Evolutionary conservation across 2,113 vertebrate genomes (phyloP).

Genomic region (Sebastes schlegelii): DNA sequence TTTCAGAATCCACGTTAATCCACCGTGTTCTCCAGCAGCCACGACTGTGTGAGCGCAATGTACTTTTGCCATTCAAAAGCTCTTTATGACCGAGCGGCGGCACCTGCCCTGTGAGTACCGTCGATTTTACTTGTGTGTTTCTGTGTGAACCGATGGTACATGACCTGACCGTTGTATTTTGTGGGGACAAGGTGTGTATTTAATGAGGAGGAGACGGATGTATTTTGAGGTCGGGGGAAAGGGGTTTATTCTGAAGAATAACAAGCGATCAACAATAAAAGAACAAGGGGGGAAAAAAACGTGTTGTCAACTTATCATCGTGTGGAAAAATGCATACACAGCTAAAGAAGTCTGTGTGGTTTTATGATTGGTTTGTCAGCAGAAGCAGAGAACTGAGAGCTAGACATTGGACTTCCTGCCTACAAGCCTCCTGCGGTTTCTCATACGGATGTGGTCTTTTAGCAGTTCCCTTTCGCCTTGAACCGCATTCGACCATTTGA

Average conservation of each 20-base stretch:
- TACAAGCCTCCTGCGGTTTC: conserved; percentile 49
- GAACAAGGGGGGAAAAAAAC: conserved; percentile 45
- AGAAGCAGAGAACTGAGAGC: conserved; percentile 40
- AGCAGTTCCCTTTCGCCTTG: conserved; percentile 29
- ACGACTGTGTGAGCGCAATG: conserved; percentile 64
- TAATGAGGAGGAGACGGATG: conserved; percentile 60
- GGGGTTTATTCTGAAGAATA: conserved; percentile 54
- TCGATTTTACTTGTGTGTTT: conserved; percentile 72
- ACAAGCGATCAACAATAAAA: conserved; percentile 77
- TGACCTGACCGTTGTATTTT: conserved; percentile 81
- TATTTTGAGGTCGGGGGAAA: conserved; percentile 50
- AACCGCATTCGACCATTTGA: conserved; percentile 63
- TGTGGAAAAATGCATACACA: conserved; percentile 13
- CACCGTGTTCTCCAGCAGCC: conserved; percentile 54
- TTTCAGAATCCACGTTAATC: conserved; percentile 40
- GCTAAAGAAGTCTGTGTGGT: conserved; percentile 17
- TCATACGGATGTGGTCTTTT: conserved; percentile 45
- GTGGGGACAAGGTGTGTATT: conserved; percentile 72
- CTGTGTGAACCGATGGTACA: conserved; percentile 79
- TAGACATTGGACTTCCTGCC: conserved; percentile 58
- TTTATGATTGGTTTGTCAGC: conserved; percentile 56
- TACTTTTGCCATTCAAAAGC: conserved; percentile 79
- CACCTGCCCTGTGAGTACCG: conserved; percentile 39
- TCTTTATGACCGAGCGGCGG: conserved; percentile 44
- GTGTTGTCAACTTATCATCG: conserved; percentile 44